Evolutionary conservation across 1,140 invertebrate species (phyloP).

Genomic region (Bradynema listronoti): DNA sequence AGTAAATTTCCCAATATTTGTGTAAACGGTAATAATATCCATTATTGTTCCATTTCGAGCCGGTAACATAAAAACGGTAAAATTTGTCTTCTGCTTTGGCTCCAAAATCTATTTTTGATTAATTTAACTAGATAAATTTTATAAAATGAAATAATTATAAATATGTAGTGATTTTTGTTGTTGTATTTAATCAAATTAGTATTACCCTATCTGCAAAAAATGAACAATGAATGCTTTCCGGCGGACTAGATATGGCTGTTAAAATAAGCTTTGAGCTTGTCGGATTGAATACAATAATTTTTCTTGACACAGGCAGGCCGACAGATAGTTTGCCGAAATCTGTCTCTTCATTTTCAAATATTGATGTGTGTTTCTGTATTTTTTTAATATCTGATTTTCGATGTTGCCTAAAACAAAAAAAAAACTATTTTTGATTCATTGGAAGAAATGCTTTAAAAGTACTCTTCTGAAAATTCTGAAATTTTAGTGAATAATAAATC

Average conservation of each 20-base stretch:
- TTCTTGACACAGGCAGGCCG: slow-evolving; percentile 20
- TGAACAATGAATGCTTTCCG: slow-evolving; percentile 31
- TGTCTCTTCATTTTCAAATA: slow-evolving; percentile 21
- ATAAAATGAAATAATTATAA: slow-evolving; percentile 2
- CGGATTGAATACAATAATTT: slow-evolving; percentile 16
- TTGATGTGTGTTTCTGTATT: not conserved
- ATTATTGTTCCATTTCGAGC: slow-evolving; percentile 48
- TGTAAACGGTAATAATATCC: slow-evolving; percentile 82
- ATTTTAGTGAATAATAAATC: slow-evolving; percentile 45
- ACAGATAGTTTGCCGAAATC: slow-evolving; percentile 19
- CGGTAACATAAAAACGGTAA: slow-evolving; percentile 32
- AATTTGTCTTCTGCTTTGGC: slow-evolving; percentile 16
- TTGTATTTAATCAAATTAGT: slow-evolving; percentile 1
- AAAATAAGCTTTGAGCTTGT: slow-evolving; percentile 10
- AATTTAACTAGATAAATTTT: not conserved
- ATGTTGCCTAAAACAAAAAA: not conserved
- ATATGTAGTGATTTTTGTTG: not conserved
- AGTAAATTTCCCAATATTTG: slow-evolving; percentile 76
- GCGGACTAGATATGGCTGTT: slow-evolving; percentile 18
- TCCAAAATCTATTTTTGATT: slow-evolving; percentile 17
- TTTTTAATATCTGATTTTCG: slow-evolving; percentile 4
- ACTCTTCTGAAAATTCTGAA: slow-evolving; percentile 11
- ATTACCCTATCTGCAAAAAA: slow-evolving; percentile 17
- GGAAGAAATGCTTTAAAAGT: not conserved
- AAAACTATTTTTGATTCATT: not conserved